These are phyloP conservation scores for Eclectus roratus DNA, from an alignment of 2,113 vertebrate genomes.

Conservation along the genomic window DNA sequence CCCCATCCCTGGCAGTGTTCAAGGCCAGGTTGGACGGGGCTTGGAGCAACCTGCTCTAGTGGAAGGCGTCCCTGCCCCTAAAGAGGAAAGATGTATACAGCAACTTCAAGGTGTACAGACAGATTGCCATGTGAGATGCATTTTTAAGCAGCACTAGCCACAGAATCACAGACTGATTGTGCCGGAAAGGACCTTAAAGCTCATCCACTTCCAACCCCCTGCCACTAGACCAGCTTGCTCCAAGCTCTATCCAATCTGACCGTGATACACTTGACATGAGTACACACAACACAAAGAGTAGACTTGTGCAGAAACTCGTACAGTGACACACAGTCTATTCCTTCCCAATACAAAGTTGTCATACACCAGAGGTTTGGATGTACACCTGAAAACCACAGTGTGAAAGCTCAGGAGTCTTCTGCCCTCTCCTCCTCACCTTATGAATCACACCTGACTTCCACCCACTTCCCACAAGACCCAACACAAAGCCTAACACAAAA, in stretches of 20 bases:
- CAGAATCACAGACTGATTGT: not conserved
- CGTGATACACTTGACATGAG: not conserved
- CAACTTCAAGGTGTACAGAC: not conserved
- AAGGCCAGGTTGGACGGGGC: not conserved
- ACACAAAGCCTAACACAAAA: not conserved
- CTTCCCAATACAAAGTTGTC: fast-evolving
- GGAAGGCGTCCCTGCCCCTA: not conserved
- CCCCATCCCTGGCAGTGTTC: not conserved
- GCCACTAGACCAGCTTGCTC: not conserved
- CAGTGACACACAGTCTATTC: fast-evolving
- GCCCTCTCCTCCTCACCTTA: not conserved
- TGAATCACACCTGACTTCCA: not conserved
- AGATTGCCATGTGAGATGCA: fast-evolving
- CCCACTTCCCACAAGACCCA: not conserved
- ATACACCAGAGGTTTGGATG: not conserved
- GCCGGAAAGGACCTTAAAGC: not conserved
- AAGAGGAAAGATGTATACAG: fast-evolving
- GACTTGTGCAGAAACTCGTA: fast-evolving
- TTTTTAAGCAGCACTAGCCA: not conserved
- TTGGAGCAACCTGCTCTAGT: not conserved
- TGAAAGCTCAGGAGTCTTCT: not conserved
- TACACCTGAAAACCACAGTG: not conserved
- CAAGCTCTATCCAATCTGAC: not conserved
- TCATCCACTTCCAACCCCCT: not conserved
- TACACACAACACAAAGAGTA: not conserved